Evolutionary conservation across 2,113 vertebrate species (phyloP), one percentile per base, ranked within the genome.

Genomic region (Thunnus thynnus): DNA sequence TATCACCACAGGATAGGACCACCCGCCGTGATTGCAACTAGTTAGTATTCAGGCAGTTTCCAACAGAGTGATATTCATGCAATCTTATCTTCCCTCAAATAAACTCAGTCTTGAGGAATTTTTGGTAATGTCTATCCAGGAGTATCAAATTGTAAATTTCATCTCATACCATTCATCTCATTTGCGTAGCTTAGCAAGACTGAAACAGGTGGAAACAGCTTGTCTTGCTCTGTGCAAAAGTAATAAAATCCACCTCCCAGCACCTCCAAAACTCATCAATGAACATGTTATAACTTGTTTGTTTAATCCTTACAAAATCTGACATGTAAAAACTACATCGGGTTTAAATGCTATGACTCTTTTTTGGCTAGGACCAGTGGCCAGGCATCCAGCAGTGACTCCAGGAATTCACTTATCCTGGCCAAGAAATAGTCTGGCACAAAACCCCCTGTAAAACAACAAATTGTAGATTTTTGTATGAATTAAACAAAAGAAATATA

Each of bases 41-140:
- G 72, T 63, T 55, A 20, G 83, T 62, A 70, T 68, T 83, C 72
- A 70, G 22, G 12, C 65, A 58, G 13, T 78, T 78, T 85, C 73
- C 46, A 79, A 69, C 48, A 77, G 13, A 73, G 66, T 46, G n/a
- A 76, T 55, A 74, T 80, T 82, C 69, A 41, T 68, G 22, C 50
- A 32, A 25, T 58, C 36, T 76, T 57, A 80, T 83, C 51, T 76
- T 62, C 67, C 44, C 58, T 79, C 18, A 70, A 63, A 71, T 72
- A 30, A 78, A 75, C 13, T 76, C 11, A 65, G 30, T 27, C 41
- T 60, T 58, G 30, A 58, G 48, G 54, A 66, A 73, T 68, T 64
- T 51, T 50, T 62, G 36, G 10, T 17, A 41, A 27, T 51, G 36
- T 66, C 32, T 50, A 1, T 7, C 16, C 18, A 51, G 3, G 20